Conservation (phyloP, 2,888 invertebrate species). For the Urechis unicinctus region DNA sequence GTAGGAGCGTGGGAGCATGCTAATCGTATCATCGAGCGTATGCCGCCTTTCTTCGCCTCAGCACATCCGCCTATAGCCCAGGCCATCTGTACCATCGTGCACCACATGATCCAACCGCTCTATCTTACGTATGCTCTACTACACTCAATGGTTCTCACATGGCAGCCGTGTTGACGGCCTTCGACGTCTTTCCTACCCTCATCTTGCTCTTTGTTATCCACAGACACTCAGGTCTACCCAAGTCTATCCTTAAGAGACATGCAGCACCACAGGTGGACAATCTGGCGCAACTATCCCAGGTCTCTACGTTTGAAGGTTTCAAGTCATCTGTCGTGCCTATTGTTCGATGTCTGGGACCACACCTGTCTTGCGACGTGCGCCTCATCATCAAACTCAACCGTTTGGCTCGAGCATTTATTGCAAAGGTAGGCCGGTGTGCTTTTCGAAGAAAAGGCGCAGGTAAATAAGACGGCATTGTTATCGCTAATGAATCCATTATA, state of each 20-base stretch:
- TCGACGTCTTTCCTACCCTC: no score
- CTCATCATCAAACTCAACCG: conserved; percentile 78
- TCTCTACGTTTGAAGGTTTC: conserved; percentile 67
- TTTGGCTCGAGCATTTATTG: conserved; percentile 54
- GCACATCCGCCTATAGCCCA: conserved; percentile 72
- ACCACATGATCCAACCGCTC: conserved; percentile 77
- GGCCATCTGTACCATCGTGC: conserved; percentile 71
- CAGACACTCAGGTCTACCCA: conserved; percentile 69
- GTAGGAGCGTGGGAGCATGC: conserved; percentile 89
- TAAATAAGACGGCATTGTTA: not conserved
- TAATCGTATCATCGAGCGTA: conserved; percentile 67
- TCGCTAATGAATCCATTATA: no score
- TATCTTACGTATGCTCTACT: conserved; percentile 56
- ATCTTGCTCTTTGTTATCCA: conserved; percentile 27
- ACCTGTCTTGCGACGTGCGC: conserved; percentile 77
- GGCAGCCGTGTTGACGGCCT: no score
- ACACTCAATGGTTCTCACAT: not conserved
- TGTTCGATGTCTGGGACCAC: conserved; percentile 76
- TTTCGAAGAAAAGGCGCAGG: not conserved
- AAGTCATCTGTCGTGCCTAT: conserved; percentile 76
- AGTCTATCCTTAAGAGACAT: conserved; percentile 37
- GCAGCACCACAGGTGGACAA: conserved; percentile 5
- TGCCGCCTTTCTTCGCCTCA: conserved; percentile 72
- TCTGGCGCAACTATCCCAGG: conserved; percentile 50
- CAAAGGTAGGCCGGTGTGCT: conserved; percentile 33